Base-by-base conservation (phyloP, 2,888 invertebrate species). In the Drosophila nr. fundita region DNA sequence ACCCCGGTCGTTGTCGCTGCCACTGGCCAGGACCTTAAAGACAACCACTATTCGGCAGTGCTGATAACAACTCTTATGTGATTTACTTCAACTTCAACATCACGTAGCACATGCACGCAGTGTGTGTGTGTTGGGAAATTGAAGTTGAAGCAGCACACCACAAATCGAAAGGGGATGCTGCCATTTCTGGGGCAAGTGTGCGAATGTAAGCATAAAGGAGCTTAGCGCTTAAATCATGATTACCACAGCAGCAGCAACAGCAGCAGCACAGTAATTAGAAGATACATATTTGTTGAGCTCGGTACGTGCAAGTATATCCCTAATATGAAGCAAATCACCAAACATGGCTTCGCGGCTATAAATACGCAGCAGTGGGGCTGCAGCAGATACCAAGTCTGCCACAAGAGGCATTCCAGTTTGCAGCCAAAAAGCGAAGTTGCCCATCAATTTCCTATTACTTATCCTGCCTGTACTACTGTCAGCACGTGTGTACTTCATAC, bases 391-490 rank as follows among this genome's bases (percentile, higher is more conserved):
- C 30, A 30, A 30, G 61, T 34, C 62, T 38, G 18, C 27, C 32
- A 57, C 58, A 48, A 50, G 57, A 42, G 74, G 63, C 74, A 74
- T 73, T 75, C 68, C 73, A 59, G 52, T 55, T 48, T 55, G 54
- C 21, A 57, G 42, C 24, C 38, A 38, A 38, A 29, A 30, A 27
- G 40, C 49, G 75, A 57, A 62, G 73, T 82, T 73, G 76, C 66
- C 82, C 76, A 82, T 73, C 80, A 83, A 87, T 87, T 87, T 87
- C 74, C 85, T 65, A 87, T 87, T 82, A 87, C 80, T 87, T 83
- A 79, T 77, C 74, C 79, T 59, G 68, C 82, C 73, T 79, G 76
- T 85, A 82, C 24, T 15, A 45, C 24, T 24, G 8, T 21, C 8
- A 2, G 4, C 21, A 24, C 21, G 73, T 85, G 55, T 24, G 48